These are phyloP conservation scores for Volucella bombylans DNA, from an alignment of 2,888 invertebrate genomes.

Conservation along the genomic window DNA sequence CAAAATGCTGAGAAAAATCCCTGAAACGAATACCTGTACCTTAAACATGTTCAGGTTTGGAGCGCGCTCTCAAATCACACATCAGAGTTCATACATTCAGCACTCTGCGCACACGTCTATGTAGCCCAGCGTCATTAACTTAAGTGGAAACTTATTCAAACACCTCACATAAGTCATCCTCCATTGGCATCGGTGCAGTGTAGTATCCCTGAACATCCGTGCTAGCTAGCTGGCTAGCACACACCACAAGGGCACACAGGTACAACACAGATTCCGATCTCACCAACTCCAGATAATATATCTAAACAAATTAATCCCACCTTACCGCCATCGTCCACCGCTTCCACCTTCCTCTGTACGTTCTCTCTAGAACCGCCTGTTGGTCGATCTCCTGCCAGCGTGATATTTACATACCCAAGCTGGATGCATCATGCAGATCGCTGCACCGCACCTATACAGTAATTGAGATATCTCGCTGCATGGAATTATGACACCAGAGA, in stretches of 20 bases:
- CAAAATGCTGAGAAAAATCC: constrained; percentile 38
- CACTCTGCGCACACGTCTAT: constrained; percentile 68
- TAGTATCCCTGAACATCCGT: constrained; percentile 26
- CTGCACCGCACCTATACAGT: constrained; percentile 41
- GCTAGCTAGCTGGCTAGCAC: constrained; percentile 6
- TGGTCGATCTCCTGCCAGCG: constrained; percentile 55
- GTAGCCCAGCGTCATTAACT: constrained; percentile 71
- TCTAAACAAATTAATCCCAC: constrained; percentile 74
- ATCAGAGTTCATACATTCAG: constrained; percentile 53
- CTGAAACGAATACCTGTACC: constrained; percentile 52
- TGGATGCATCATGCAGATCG: constrained; percentile 55
- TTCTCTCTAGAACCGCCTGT: not conserved
- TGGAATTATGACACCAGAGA: constrained; percentile 73
- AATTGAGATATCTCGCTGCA: constrained; percentile 72
- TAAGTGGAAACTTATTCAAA: constrained; percentile 74
- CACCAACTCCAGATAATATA: constrained; percentile 74
- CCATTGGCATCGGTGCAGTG: constrained; percentile 11
- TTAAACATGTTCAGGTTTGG: constrained; percentile 61
- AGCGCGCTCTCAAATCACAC: constrained; percentile 66
- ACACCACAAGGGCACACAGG: constrained; percentile 52
- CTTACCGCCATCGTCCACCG: constrained; percentile 25
- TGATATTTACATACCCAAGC: constrained; percentile 69
- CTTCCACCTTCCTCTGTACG: constrained; percentile 34
- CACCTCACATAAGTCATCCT: constrained; percentile 73
- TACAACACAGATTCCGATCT: constrained; percentile 72